Conservation (phyloP, 2,113 vertebrate genomes). For the Rana temporaria region DNA sequence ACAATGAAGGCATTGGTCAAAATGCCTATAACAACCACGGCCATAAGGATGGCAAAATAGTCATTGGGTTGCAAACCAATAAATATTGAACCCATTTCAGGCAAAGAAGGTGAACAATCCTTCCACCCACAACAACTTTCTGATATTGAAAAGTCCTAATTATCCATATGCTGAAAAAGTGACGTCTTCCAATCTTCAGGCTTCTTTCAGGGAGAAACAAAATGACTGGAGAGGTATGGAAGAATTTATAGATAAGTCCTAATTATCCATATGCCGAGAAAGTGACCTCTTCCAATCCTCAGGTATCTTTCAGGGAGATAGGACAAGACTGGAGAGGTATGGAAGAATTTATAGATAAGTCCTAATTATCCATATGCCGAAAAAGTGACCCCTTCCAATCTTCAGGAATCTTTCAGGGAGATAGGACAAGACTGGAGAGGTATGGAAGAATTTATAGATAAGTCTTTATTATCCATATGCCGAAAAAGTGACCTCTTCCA, state of each 20-base stretch:
- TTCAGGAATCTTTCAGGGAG: not conserved
- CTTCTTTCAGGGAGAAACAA: no score
- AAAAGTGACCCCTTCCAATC: not conserved
- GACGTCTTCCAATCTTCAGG: no score
- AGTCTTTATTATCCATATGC: not conserved
- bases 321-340: no score
- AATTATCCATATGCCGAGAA: no score
- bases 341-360: not conserved
- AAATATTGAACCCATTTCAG: slow-evolving; percentile 7
- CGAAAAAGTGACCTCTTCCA: not conserved
- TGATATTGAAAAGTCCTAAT: not conserved
- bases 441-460: not conserved
- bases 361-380: not conserved
- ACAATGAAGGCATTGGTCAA: slow-evolving; percentile 37
- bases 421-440: not conserved
- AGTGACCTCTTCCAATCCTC: no score
- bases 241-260: not conserved
- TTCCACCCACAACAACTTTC: not conserved
- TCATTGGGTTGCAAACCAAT: not conserved
- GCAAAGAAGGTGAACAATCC: not conserved
- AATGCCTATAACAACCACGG: not conserved
- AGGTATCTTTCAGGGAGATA: no score
- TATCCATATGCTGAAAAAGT: no score
- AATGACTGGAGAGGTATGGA: no score
- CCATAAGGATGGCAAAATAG: not conserved